A percentile compares a stretch with the other conserved stretches of the same genome.
Conservation (phyloP, 92 coral and sea anemone species). For the Siderastrea radians region DNA sequence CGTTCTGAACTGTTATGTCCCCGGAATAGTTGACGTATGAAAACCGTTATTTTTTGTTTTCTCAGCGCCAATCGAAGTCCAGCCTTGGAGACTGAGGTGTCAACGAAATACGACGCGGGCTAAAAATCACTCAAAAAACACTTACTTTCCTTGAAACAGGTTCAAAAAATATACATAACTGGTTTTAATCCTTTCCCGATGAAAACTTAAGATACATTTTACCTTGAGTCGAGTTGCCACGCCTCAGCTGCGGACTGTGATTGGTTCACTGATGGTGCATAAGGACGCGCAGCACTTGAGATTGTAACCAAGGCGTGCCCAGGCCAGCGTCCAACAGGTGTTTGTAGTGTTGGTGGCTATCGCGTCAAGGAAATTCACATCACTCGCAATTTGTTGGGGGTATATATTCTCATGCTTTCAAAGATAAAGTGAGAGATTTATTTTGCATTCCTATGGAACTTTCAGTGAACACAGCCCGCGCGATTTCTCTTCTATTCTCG, state of each 20-base stretch:
- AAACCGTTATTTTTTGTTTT: background rate
- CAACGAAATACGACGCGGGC: constrained; percentile 1
- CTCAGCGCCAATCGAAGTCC: constrained; percentile 18
- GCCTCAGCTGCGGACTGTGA: background rate
- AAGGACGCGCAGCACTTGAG: constrained; percentile 31
- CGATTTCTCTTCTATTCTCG: no score
- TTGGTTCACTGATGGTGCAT: background rate
- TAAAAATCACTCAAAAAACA: background rate
- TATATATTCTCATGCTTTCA: background rate
- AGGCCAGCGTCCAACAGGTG: constrained; percentile 10
- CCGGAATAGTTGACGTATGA: background rate
- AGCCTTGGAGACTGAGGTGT: background rate
- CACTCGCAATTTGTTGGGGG: background rate
- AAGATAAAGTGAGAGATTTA: background rate
- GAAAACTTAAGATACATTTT: background rate
- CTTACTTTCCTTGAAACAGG: constrained; percentile 4
- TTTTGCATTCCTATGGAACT: background rate
- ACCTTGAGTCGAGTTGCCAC: constrained; percentile 16
- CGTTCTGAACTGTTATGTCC: background rate
- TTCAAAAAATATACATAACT: background rate
- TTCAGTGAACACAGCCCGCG: background rate
- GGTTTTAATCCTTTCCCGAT: background rate
- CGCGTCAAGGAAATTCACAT: background rate
- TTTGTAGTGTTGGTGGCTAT: constrained; percentile 16
- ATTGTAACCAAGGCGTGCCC: constrained; percentile 4